Base-by-base conservation (phyloP, 92 coral and sea anemone genomes). In the Paragorgia papillata region DNA sequence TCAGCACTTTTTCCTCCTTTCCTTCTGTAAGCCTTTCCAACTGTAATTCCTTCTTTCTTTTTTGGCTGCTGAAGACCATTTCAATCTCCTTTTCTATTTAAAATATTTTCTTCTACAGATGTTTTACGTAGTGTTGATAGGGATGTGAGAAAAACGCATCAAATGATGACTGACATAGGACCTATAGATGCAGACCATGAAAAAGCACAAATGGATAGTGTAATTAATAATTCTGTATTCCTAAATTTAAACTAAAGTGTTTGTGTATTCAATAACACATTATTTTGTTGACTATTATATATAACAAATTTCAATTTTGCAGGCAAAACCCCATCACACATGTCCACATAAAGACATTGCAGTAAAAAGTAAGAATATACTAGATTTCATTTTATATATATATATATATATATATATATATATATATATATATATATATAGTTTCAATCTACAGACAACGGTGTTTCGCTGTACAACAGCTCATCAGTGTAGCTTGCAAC, bases 341-440 rank as follows among this genome's bases (percentile, higher is more conserved):
- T 70, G 77, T 70, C 77, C 77, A 19, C 77, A 70, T 22, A 70
- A 70, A 51, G 29, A 50, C 31, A 71, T 74, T 53, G 55, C 83
- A n/a, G 37, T 1, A 31, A 79, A 82, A 63, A 80, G 85, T 63
- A 75, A 50, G 62, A 30, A 31, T 30, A 27, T 46, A 7, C 15
- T 37, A 4, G 12, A 37, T 37, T n/a, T n/a, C n/a, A n/a, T n/a
- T n/a, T n/a, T n/a, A n/a, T n/a, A n/a, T n/a, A n/a, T n/a, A n/a
- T n/a, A 12, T 37, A 12, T 12, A 37, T 4, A 12, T 37, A 4
- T 37, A 4, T 37, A 12, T 37, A 37, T 4, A 4, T 10, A 37
- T 37, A 4, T 21, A 29, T 24, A 24, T 59, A n/a, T n/a, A n/a
- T n/a, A n/a, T n/a, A n/a, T n/a, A n/a, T n/a, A n/a, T n/a, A n/a